phyloP scores from a whole-genome alignment of 35 echinoderm and acorn worm species.

The Chiridota heheva region DNA sequence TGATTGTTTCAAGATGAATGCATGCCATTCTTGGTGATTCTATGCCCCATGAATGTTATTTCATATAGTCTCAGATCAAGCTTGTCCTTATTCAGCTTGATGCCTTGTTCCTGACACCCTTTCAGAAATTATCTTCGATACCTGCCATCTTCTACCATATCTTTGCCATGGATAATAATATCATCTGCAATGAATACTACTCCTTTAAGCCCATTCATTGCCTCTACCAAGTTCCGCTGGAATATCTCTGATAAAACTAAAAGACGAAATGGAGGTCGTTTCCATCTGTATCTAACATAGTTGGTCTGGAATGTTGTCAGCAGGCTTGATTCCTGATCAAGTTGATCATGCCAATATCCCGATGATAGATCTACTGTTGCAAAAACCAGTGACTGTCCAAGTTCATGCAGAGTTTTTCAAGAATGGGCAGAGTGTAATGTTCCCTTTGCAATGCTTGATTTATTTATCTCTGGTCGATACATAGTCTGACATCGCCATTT shows the following conservation, averaged over 20 bases:
- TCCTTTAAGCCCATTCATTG: slow-evolving; percentile 44
- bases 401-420: slow-evolving; percentile 23
- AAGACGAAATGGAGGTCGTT: slow-evolving; percentile 68
- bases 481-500: background rate
- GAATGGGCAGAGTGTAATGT: slow-evolving; percentile 17
- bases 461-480: slow-evolving; percentile 23
- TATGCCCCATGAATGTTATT: slow-evolving; percentile 35
- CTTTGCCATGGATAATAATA: slow-evolving; percentile 41
- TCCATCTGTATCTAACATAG: slow-evolving; percentile 61
- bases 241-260: slow-evolving; percentile 64
- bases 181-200: slow-evolving; percentile 62
- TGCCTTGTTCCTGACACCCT: slow-evolving; percentile 16
- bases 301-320: slow-evolving; percentile 69
- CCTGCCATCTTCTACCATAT: slow-evolving; percentile 5
- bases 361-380: slow-evolving; percentile 45
- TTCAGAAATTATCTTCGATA: slow-evolving; percentile 22
- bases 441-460: slow-evolving; percentile 35
- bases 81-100: slow-evolving; percentile 24
- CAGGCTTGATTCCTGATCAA: slow-evolving; percentile 60
- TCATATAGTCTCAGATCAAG: background rate
- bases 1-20: background rate
- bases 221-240: slow-evolving; percentile 51
- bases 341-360: slow-evolving; percentile 43
- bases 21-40: background rate
- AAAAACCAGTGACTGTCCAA: slow-evolving; percentile 41